Evolutionary conservation across 2,888 invertebrate genomes (phyloP), one percentile per base, ranked within the genome.

Genomic region (Xiphydria camelus): DNA sequence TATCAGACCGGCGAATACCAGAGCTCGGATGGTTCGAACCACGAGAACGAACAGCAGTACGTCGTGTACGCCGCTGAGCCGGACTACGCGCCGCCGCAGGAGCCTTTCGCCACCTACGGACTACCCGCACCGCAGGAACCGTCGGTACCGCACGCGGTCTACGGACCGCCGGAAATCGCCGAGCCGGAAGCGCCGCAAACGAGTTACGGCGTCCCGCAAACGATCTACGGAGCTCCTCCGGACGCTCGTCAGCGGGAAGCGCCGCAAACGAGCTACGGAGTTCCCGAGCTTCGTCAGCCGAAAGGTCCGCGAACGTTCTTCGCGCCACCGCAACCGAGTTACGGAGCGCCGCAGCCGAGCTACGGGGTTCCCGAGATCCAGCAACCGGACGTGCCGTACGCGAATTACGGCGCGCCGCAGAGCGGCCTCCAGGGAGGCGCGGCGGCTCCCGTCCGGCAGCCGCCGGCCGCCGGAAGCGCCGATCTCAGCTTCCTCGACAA

Each of bases 401-500:
- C n/a, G n/a, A n/a, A n/a, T n/a, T n/a, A n/a, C n/a, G n/a, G n/a
- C n/a, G n/a, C n/a, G n/a, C n/a, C n/a, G n/a, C n/a, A n/a, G n/a
- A n/a, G n/a, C n/a, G n/a, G n/a, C n/a, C n/a, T n/a, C n/a, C n/a
- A n/a, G n/a, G n/a, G n/a, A n/a, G n/a, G n/a, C n/a, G n/a, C n/a
- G n/a, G n/a, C n/a, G n/a, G n/a, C n/a, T n/a, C n/a, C n/a, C n/a
- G n/a, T n/a, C n/a, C n/a, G n/a, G n/a, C 42, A 42, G 26, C 14
- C 12, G 4, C 10, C 19, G 12, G 14, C 36, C 14, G 12, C 6
- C 22, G 23, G 7, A 35, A 44, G 12, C 4, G 26, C 36, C 2
- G 55, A 59, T 21, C 39, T 49, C n/a, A 57, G 51, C 22, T 55
- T 61, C 20, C 42, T 61, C 3, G 51, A 60, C 23, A 41, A 57